These are phyloP conservation scores for Scolopax bukidnonensis DNA, from an alignment of 2,797 vertebrate genomes.

Conservation along the genomic window DNA sequence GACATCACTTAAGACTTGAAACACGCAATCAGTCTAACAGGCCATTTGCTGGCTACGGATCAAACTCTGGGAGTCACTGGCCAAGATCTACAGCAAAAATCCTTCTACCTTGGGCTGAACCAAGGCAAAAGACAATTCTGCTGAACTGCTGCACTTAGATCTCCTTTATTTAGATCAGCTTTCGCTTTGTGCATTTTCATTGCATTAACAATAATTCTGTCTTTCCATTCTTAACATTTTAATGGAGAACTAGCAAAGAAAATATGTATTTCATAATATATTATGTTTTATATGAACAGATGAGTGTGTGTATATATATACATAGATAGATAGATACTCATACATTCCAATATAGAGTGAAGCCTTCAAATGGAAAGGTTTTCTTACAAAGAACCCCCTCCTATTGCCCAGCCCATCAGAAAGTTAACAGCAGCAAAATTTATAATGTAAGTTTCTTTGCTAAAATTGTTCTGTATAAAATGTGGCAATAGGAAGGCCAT, in stretches of 20 bases:
- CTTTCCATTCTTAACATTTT: background rate
- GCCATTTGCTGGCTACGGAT: background rate
- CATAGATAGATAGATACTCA: background rate
- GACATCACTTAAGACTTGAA: background rate
- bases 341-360: slow-evolving; percentile 31
- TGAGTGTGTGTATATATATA: background rate
- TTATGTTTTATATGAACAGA: background rate
- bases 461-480: background rate
- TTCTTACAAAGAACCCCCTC: background rate
- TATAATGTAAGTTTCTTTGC: background rate
- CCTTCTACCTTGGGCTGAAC: background rate
- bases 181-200: background rate
- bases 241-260: slow-evolving; percentile 31
- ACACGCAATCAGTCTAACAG: background rate
- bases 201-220: background rate
- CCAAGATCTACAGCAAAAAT: background rate
- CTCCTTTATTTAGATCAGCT: background rate
- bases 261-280: background rate
- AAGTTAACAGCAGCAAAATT: background rate
- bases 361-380: slow-evolving; percentile 3
- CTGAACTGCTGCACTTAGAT: background rate
- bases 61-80: background rate
- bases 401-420: background rate
- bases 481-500: background rate
- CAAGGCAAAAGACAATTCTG: background rate